A percentile compares a stretch with the other conserved stretches of the same genome.
Conservation (phyloP, 2,888 invertebrate species). For the Caenorhabditis afra region DNA sequence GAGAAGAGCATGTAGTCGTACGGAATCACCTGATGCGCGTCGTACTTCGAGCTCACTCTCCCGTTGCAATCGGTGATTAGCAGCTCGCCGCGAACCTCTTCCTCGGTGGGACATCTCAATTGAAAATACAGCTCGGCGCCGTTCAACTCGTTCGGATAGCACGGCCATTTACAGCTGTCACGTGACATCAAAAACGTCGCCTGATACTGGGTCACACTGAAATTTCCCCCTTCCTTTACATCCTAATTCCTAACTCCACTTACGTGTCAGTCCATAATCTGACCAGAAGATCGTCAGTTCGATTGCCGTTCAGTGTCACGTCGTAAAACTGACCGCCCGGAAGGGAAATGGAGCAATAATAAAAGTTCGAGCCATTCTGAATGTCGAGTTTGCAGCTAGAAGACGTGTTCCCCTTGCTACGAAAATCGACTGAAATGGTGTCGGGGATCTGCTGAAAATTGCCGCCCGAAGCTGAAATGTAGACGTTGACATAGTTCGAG, state of each 20-base stretch:
- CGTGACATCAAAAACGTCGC: too few species aligned
- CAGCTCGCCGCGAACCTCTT: background rate
- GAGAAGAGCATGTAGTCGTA: background rate
- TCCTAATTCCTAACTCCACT: too few species aligned
- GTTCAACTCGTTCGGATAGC: background rate
- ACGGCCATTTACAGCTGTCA: too few species aligned
- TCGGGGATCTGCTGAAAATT: too few species aligned
- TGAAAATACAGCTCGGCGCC: background rate
- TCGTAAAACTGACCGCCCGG: background rate
- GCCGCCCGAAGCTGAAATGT: background rate
- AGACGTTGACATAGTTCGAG: background rate
- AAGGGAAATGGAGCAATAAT: background rate
- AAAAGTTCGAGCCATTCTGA: constrained; percentile 12
- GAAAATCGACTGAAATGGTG: too few species aligned
- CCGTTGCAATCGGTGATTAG: constrained; percentile 11
- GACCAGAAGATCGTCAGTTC: constrained; percentile 6
- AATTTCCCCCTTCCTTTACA: too few species aligned
- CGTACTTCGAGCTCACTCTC: constrained; percentile 6
- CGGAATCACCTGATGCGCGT: background rate
- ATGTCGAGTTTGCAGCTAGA: background rate
- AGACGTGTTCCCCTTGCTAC: too few species aligned
- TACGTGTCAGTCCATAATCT: constrained; percentile 2
- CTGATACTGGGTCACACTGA: too few species aligned
- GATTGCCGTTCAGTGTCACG: too few species aligned
- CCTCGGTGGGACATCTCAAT: background rate